A percentile compares a stretch with the other conserved stretches of the same genome.
phyloP scores from a whole-genome alignment of 2,888 invertebrate species.

The Andrena dorsata region DNA sequence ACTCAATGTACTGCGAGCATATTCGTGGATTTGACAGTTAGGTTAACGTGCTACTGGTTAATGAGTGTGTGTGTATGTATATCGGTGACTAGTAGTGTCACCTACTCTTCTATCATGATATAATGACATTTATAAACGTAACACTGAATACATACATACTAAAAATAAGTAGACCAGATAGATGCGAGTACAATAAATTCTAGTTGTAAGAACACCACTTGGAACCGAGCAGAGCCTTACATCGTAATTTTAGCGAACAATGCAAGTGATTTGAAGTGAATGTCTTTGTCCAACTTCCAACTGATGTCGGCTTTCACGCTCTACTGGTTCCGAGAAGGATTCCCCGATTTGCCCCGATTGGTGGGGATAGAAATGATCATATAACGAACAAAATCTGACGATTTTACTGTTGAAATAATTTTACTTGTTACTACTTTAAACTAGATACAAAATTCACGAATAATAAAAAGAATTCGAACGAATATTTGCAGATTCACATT shows the following conservation, averaged over 20 bases:
- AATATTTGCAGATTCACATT: conserved; percentile 21
- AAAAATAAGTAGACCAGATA: background rate
- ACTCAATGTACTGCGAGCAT: background rate
- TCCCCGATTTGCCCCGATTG: no score
- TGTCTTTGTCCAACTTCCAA: no score
- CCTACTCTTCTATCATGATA: conserved; percentile 25
- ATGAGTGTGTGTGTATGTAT: background rate
- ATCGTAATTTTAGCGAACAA: no score
- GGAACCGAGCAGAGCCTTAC: no score
- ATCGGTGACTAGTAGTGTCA: conserved; percentile 19
- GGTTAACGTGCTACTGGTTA: conserved; percentile 35
- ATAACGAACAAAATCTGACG: no score
- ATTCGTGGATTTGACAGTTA: conserved; percentile 47
- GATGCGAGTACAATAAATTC: no score
- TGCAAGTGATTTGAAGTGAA: no score
- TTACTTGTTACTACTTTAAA: background rate
- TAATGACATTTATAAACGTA: background rate
- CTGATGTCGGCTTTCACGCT: no score
- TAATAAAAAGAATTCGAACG: background rate
- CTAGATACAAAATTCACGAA: background rate
- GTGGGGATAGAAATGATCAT: no score
- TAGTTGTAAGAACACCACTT: no score
- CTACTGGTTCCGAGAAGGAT: no score
- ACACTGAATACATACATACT: background rate
- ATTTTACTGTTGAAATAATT: background rate